phyloP scores from a whole-genome alignment of 1,140 invertebrate genomes.

The Lasaia peninsularis region DNA sequence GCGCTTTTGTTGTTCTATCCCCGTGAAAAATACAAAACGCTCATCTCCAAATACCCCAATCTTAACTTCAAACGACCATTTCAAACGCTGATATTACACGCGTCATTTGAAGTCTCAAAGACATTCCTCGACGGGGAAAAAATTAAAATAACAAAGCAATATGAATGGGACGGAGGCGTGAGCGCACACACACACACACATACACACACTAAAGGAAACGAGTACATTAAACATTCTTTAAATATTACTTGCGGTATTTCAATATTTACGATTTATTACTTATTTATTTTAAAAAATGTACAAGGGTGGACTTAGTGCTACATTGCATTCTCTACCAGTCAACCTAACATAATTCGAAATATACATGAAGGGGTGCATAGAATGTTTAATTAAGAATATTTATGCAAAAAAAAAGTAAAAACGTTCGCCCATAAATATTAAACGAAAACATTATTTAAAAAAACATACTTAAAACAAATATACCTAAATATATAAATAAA shows the following conservation, averaged over 20 bases:
- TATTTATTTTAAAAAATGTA: no score
- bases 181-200: slow-evolving; percentile 24
- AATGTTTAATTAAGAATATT: no score
- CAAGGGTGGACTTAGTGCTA: no score
- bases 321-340: no score
- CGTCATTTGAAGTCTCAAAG: slow-evolving; percentile 75
- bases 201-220: slow-evolving; percentile 27
- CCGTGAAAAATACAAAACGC: slow-evolving; percentile 59
- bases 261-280: neutral
- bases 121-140: slow-evolving; percentile 65
- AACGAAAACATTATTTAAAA: no score
- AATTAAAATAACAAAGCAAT: slow-evolving; percentile 72
- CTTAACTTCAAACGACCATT: slow-evolving; percentile 67
- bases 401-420: no score
- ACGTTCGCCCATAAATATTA: no score
- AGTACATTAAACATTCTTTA: slow-evolving; percentile 63
- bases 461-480: no score
- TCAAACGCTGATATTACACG: slow-evolving; percentile 70
- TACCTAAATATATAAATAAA: no score
- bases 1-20: slow-evolving; percentile 52
- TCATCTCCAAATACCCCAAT: slow-evolving; percentile 66
- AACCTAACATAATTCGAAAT: no score
- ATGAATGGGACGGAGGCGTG: slow-evolving; percentile 4
- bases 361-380: no score
- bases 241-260: neutral